Evolutionary conservation across 2,797 vertebrate genomes (phyloP).

Genomic region (Chelonia mydas): DNA sequence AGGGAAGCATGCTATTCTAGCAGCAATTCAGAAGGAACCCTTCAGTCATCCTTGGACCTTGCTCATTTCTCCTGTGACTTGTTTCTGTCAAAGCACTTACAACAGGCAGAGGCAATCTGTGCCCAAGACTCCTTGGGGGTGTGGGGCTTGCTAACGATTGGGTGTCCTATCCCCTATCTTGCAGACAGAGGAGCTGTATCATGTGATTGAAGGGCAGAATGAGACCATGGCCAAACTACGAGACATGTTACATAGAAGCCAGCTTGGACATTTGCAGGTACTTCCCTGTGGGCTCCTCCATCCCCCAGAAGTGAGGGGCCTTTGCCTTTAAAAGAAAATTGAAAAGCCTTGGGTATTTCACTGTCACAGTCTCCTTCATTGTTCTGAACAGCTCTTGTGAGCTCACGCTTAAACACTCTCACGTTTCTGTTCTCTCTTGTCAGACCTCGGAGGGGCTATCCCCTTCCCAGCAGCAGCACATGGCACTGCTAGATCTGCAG

Average conservation of each 20-base stretch:
- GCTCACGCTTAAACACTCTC: not conserved
- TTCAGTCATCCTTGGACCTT: not conserved
- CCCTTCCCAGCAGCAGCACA: constrained; percentile 79
- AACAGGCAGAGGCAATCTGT: rapidly evolving
- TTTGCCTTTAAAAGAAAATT: not conserved
- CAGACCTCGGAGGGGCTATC: constrained; percentile 78
- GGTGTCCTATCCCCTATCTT: not conserved
- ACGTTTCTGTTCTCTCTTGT: constrained; percentile 3
- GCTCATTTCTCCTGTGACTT: not conserved
- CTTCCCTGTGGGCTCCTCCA: not conserved
- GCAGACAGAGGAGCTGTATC: constrained; percentile 88
- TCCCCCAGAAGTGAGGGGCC: not conserved
- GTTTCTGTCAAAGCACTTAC: not conserved
- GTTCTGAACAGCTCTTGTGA: not conserved
- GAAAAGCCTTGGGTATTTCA: not conserved
- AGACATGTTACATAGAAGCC: constrained; percentile 85
- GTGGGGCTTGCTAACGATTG: not conserved
- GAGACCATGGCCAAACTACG: constrained; percentile 87
- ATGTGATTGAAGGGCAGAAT: constrained; percentile 88
- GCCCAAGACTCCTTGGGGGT: not conserved
- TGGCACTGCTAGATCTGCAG: constrained; percentile 87
- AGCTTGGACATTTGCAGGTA: constrained; percentile 88
- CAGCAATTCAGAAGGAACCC: not conserved
- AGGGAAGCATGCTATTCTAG: not conserved
- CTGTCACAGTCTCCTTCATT: not conserved